A percentile compares a stretch with the other conserved stretches of the same genome.
Conservation (phyloP, 30 jellyfish, hydroid and myxozoan genomes). For the Mastigias papua region DNA sequence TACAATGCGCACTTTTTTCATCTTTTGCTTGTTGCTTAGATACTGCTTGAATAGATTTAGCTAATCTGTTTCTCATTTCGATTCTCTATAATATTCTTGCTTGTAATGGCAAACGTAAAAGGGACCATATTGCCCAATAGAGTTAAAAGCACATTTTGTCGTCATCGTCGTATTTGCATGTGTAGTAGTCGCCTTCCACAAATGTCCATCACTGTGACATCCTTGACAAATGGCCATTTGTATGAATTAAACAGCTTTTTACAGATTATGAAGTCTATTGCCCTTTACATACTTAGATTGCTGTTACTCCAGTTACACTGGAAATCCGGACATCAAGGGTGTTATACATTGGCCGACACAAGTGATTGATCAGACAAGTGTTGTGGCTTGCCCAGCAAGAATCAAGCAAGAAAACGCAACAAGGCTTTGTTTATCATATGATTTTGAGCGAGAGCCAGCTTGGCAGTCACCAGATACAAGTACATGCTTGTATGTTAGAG, state of each 20-base stretch:
- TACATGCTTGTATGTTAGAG: conserved; percentile 31
- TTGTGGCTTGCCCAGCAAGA: conserved; percentile 11
- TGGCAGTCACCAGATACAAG: conserved; percentile 30
- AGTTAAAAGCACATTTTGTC: no score
- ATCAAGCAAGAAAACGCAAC: conserved; percentile 25
- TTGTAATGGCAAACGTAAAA: no score
- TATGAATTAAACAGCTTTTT: background rate
- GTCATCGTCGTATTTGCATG: no score
- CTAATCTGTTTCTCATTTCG: no score
- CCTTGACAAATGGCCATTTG: background rate
- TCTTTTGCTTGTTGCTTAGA: no score
- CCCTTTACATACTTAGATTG: conserved; percentile 12
- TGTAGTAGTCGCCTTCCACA: no score
- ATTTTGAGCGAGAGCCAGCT: conserved; percentile 38
- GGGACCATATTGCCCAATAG: no score
- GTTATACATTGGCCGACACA: conserved; percentile 35
- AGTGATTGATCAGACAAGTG: background rate
- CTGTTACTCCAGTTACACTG: conserved; percentile 21
- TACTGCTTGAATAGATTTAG: no score
- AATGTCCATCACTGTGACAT: no score
- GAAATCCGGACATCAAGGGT: conserved; percentile 35
- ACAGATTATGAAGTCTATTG: background rate
- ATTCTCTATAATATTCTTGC: no score
- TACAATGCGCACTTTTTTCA: no score
- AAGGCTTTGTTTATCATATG: conserved; percentile 23